Evolutionary conservation across 1,140 invertebrate species (phyloP), one percentile per base, ranked within the genome.

Genomic region (Antheraea pernyi): DNA sequence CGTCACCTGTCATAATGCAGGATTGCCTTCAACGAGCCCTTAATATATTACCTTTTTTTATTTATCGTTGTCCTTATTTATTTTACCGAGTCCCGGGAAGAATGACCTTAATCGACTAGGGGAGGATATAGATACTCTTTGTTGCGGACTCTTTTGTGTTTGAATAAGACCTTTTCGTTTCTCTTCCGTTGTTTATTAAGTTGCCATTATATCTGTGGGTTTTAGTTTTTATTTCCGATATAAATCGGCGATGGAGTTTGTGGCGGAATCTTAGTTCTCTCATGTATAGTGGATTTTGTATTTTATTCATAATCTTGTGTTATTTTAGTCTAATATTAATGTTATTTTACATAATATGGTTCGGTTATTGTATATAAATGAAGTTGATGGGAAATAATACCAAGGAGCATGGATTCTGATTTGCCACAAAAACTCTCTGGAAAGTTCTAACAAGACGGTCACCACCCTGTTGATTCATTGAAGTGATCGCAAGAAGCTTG

Each of bases 1-100:
- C 80, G 77, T 87, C 82, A 83, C 82, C 83, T 84, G 83, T 87
- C 82, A 87, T 84, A 81, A 72, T 74, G 73, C 68, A 61, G 73
- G 76, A 84, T 82, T 80, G 79, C 73, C 77, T 74, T 85, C 80
- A 83, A 85, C 76, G 74, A 74, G 73, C 65, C 75, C 70, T 69
- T 78, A 80, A 82, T 84, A 80, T 75, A 77, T 82, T 81, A 71
- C 72, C 72, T 78, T 72, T 76, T 73, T 81, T 77, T 79, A 78
- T 80, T 83, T 79, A 78, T 80, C 74, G 74, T 78, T 72, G 66
- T 65, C 76, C 67, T 60, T 82, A 78, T 84, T 84, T 84, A 84
- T 82, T 84, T 81, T 82, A 71, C 70, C 70, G 68, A 18, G 37
- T 71, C 59, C 37, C 7, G 62, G 60, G 69, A 71, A 82, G 79